Conservation (phyloP, 2,113 vertebrate genomes). For the Scopus umbretta region DNA sequence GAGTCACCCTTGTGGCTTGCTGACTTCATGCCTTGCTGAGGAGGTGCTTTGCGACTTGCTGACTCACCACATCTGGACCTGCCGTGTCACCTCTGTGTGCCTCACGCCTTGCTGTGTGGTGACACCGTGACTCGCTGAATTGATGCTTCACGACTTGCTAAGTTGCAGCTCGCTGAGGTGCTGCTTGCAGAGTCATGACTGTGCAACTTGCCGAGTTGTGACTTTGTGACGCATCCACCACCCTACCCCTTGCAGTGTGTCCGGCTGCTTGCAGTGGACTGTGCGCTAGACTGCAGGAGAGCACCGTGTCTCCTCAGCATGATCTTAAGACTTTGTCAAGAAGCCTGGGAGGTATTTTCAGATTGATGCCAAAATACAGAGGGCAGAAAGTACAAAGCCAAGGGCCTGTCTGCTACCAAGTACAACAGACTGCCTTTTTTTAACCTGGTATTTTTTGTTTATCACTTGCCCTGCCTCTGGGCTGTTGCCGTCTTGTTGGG, state of each 20-base stretch:
- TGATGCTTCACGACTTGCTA: accelerated
- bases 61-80: not conserved
- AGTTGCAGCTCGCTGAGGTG: not conserved
- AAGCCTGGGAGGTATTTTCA: not conserved
- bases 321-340: not conserved
- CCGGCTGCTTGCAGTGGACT: not conserved
- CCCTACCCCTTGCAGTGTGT: not conserved
- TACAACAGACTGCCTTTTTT: not conserved
- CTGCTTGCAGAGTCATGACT: not conserved
- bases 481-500: not conserved
- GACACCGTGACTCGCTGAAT: not conserved
- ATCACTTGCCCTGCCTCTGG: not conserved
- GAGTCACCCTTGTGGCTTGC: not conserved
- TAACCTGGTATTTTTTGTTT: not conserved
- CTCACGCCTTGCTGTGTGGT: accelerated
- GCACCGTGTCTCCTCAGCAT: not conserved
- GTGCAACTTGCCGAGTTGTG: accelerated
- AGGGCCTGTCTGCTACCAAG: not conserved
- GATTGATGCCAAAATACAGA: not conserved
- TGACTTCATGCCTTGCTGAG: not conserved
- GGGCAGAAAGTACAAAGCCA: not conserved
- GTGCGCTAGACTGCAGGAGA: not conserved
- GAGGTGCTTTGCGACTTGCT: not conserved
- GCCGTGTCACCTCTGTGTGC: not conserved
- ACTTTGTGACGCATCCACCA: not conserved